A percentile compares a stretch with the other conserved stretches of the same genome.
phyloP scores from a whole-genome alignment of 2,888 invertebrate species.

The Latrodectus elegans region DNA sequence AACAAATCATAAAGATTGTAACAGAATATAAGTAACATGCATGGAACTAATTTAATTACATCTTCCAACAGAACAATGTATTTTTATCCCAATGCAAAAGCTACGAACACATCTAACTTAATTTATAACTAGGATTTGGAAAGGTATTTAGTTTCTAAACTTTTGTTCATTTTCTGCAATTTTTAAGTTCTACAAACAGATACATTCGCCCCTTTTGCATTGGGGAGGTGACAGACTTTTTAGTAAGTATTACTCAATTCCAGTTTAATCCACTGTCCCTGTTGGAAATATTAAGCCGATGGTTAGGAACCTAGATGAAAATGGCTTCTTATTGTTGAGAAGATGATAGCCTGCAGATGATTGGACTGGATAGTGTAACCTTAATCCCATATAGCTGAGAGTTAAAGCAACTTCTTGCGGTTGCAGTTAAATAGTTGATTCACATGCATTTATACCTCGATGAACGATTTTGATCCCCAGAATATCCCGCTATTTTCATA shows the following conservation, averaged over 20 bases:
- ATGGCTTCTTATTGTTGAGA: not conserved
- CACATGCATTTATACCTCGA: too few relatives aligned
- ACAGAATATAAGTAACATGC: not conserved
- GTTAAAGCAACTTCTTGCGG: too few relatives aligned
- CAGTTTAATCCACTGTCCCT: not conserved
- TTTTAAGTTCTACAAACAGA: not conserved
- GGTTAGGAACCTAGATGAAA: not conserved
- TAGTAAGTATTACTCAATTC: not conserved
- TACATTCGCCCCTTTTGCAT: not conserved
- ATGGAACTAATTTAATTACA: not conserved
- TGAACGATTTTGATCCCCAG: too few relatives aligned
- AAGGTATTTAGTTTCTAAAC: not conserved
- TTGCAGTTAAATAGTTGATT: too few relatives aligned
- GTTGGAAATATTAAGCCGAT: not conserved
- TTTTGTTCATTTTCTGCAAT: not conserved
- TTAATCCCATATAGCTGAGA: too few relatives aligned
- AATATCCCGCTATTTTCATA: too few relatives aligned
- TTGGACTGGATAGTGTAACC: too few relatives aligned
- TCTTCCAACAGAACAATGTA: slow-evolving; percentile 5
- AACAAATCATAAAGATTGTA: not conserved
- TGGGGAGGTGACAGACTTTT: not conserved
- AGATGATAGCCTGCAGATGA: too few relatives aligned
- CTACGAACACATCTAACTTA: not conserved
- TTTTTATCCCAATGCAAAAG: not conserved
- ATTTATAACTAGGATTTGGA: not conserved